These are phyloP conservation scores for Pithys albifrons DNA, from an alignment of 2,113 vertebrate genomes.

Conservation along the genomic window DNA sequence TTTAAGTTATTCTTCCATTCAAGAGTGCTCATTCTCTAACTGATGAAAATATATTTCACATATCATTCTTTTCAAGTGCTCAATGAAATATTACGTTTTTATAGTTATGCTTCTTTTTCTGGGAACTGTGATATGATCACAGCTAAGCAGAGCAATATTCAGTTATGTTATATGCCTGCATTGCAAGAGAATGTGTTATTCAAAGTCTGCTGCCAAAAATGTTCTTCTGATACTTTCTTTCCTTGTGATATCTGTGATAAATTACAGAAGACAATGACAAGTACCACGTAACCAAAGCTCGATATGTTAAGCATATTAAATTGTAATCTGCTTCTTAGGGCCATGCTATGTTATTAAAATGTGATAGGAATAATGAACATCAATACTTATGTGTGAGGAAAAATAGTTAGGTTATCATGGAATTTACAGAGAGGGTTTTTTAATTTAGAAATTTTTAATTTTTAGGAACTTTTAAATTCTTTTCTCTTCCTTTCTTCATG, in stretches of 20 bases:
- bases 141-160: neutral
- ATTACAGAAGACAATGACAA: neutral
- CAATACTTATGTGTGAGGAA: neutral
- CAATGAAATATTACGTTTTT: neutral
- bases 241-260: neutral
- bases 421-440: neutral
- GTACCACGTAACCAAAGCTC: neutral
- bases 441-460: neutral
- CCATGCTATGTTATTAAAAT: neutral
- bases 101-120: neutral
- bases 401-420: neutral
- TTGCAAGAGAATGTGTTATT: neutral
- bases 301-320: neutral
- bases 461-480: neutral
- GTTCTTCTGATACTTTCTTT: neutral
- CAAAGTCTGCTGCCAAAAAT: neutral
- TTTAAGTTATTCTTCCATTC: neutral
- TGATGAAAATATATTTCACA: neutral
- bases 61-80: neutral
- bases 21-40: neutral
- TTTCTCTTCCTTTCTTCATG: neutral
- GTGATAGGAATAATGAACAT: neutral
- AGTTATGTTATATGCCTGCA: neutral
- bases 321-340: neutral
- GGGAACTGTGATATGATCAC: neutral